Conservation (phyloP, 1,140 invertebrate species). For the Bombus superbus region DNA sequence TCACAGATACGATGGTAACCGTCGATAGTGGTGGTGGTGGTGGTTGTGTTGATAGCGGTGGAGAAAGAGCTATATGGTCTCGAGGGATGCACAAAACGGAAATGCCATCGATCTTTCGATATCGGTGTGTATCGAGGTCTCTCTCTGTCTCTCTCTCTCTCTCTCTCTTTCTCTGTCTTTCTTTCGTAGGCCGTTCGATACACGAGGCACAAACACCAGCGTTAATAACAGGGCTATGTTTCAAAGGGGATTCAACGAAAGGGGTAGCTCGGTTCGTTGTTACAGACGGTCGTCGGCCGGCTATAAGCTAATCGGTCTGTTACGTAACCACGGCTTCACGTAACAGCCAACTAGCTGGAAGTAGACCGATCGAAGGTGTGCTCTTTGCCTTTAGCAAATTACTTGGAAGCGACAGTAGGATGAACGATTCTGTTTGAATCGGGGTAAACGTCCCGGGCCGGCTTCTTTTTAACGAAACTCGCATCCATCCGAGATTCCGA, state of each 20-base stretch:
- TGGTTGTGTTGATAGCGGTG: constrained; percentile 4
- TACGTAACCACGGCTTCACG: constrained; percentile 20
- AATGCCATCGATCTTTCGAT: constrained; percentile 58
- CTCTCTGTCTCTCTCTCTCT: background rate
- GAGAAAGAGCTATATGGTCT: constrained; percentile 53
- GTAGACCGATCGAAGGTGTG: constrained; percentile 44
- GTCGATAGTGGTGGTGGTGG: background rate
- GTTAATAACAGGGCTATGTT: constrained; percentile 36
- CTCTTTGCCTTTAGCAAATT: constrained; percentile 39
- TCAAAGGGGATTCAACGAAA: constrained; percentile 8
- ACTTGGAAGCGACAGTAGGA: constrained; percentile 8
- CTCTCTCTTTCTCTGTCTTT: background rate
- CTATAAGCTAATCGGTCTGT: constrained; percentile 38
- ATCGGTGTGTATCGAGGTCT: constrained; percentile 29
- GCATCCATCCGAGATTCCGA: no score
- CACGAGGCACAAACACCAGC: constrained; percentile 16
- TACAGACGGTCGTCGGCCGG: constrained; percentile 19
- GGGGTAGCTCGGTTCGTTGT: background rate
- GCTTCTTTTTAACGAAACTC: constrained; percentile 20
- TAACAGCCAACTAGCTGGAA: constrained; percentile 28
- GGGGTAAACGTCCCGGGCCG: background rate
- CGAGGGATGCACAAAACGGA: constrained; percentile 47
- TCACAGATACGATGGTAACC: constrained; percentile 34
- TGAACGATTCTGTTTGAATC: background rate
- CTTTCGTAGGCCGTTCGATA: background rate